Base-by-base conservation (phyloP, 2,113 vertebrate genomes). In the Alligator sinensis region DNA sequence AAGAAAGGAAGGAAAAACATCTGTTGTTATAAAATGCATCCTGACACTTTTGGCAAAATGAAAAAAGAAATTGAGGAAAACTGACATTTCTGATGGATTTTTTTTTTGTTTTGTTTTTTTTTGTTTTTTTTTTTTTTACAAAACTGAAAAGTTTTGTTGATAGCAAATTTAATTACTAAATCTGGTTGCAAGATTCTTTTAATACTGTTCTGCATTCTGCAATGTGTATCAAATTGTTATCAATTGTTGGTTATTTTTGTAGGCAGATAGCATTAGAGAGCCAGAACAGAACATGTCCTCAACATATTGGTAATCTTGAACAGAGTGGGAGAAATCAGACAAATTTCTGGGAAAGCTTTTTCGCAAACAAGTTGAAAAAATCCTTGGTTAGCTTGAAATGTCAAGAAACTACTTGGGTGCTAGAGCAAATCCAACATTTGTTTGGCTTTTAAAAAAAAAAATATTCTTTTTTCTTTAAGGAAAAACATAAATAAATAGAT, bases 231-330 rank as follows among this genome's bases (percentile, higher is more conserved):
- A 19, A 57, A 80, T 24, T 96, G 89, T 72, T 21, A 13, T 24
- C 60, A 91, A 93, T 82, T 90, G 77, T 6, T 83, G 78, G 90
- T 92, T 94, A 64, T 28, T 61, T 59, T 22, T 47, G 95, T 94
- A 5, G 0, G 34, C 70, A 74, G 22, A 74, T 47, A 74, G 30
- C 21, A 86, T 15, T 55, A 95, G 70, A 89, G 77, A 82, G 85
- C 74, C 0, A 82, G 90, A 91, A 60, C 57, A 64, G 64, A 92
- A 77, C 59, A 94, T 92, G 85, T 87, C 94, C 34, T 94, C 91
- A 92, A 66, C 82, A 95, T 95, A 91, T 89, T 89, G 86, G 96
- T 90, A 96, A 94, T 95, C 85, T 85, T 70, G 63, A 92, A 92
- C 87, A 94, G 82, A 93, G 89, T 91, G 86, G 38, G 77, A 93